Evolutionary conservation across 2,113 vertebrate genomes (phyloP).

Genomic region (Podarcis cretensis): DNA sequence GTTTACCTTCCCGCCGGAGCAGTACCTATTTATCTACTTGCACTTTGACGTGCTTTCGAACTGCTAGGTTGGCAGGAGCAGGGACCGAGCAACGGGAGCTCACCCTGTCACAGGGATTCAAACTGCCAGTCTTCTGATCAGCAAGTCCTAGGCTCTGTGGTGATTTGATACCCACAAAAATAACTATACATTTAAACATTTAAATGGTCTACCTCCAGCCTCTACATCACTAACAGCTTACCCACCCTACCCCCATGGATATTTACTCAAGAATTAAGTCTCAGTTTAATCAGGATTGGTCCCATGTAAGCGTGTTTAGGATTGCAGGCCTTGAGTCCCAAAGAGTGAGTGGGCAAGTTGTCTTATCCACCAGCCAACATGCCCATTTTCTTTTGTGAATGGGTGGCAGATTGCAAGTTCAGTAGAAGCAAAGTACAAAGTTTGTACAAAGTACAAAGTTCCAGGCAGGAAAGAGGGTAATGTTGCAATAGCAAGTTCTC

Average conservation of each 20-base stretch:
- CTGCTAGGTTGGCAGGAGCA: no score
- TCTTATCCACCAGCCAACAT: background rate
- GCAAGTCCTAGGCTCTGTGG: no score
- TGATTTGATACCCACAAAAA: background rate
- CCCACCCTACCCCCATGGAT: background rate
- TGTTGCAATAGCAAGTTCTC: background rate
- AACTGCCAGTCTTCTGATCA: no score
- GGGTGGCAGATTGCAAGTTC: background rate
- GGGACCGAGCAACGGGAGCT: no score
- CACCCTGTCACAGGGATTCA: no score
- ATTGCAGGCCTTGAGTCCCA: background rate
- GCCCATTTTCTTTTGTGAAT: background rate
- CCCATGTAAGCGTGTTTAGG: background rate
- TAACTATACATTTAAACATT: background rate
- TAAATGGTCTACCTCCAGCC: background rate
- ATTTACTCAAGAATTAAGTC: background rate
- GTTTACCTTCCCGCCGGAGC: no score
- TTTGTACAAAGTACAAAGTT: no score
- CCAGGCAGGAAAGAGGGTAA: background rate
- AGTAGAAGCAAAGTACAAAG: background rate
- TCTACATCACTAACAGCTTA: background rate
- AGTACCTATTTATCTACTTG: no score
- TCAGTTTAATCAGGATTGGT: background rate
- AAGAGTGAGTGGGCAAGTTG: background rate
- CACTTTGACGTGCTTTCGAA: no score